Base-by-base conservation (phyloP, 2,888 invertebrate species). In the Thalpophila matura region DNA sequence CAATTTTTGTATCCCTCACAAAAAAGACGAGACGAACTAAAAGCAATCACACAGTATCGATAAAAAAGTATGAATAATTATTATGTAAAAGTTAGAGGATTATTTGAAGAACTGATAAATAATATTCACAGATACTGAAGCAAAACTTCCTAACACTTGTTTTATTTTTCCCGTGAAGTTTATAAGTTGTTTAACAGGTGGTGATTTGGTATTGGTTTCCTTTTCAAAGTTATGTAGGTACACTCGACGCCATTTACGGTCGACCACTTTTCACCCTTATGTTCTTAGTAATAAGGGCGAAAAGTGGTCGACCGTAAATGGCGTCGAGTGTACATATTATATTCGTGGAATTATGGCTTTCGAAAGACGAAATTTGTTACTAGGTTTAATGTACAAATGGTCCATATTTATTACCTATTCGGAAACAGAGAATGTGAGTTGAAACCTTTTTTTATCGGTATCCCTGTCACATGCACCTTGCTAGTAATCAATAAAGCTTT, bases 31-130 rank as follows among this genome's bases (percentile, higher is more conserved):
- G 49, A 57, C 26, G 46, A 60, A 51, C 43, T 51, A 24, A 51
- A 46, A 62, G 46, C 38, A 14, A 20, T 27, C 18, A 31, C 6
- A 9, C 33, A 35, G 24, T 76, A 49, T 65, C 70, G 46, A 56
- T 64, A 60, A 38, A 26, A 59, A 42, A 72, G 57, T 59, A 62
- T 54, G 62, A 56, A 70, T 61, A 68, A 64, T 63, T 70, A 37
- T 42, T 14, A 27, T 22, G 26, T 12, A 56, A 60, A 79, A 70
- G 50, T 79, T 72, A 35, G 5, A 18, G 29, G 10, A 58, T 10
- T 6, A 22, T n/a, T 42, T 27, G 16, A 26, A 57, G 46, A 51
- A 55, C 45, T 54, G 43, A 56, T 72, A n/a, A n/a, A n/a, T n/a
- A n/a, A 55, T 51, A 50, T 60, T 66, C 50, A 22, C 20, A 16